A percentile compares a stretch with the other conserved stretches of the same genome.
These are phyloP conservation scores for Diorhabda carinulata DNA, from an alignment of 1,140 invertebrate genomes.

Conservation along the genomic window DNA sequence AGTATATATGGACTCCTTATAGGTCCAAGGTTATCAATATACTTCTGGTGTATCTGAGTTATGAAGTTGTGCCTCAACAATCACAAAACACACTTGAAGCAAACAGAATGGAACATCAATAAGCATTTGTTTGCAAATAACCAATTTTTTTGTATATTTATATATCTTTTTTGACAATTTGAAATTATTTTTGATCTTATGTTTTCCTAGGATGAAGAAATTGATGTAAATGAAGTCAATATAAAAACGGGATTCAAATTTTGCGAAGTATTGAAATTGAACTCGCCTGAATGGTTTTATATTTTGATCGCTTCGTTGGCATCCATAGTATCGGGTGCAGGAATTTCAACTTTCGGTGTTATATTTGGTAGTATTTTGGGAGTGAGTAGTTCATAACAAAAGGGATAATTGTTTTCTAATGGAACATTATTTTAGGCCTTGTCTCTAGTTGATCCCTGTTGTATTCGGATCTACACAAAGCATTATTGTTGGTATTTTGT, in stretches of 20 bases:
- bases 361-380: constrained; percentile 81
- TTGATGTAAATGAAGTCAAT: constrained; percentile 23
- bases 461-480: constrained; percentile 58
- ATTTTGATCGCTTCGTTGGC: constrained; percentile 69
- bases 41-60: too few relatives aligned
- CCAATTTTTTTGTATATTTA: too few relatives aligned
- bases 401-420: background rate
- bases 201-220: constrained; percentile 16
- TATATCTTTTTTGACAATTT: too few relatives aligned
- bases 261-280: constrained; percentile 65
- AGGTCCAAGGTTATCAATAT: too few relatives aligned
- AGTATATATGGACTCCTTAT: too few relatives aligned
- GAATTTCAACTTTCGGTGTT: constrained; percentile 76
- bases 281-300: constrained; percentile 72
- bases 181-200: too few relatives aligned
- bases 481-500: constrained; percentile 66
- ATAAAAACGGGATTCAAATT: constrained; percentile 43
- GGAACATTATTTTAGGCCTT: constrained; percentile 44
- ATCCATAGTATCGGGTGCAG: constrained; percentile 66
- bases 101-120: too few relatives aligned
- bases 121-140: too few relatives aligned
- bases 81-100: too few relatives aligned
- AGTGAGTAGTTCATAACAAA: constrained; percentile 50
- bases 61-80: too few relatives aligned
- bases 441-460: constrained; percentile 52